phyloP scores from a whole-genome alignment of 2,888 invertebrate genomes.

The Panopea generosa region DNA sequence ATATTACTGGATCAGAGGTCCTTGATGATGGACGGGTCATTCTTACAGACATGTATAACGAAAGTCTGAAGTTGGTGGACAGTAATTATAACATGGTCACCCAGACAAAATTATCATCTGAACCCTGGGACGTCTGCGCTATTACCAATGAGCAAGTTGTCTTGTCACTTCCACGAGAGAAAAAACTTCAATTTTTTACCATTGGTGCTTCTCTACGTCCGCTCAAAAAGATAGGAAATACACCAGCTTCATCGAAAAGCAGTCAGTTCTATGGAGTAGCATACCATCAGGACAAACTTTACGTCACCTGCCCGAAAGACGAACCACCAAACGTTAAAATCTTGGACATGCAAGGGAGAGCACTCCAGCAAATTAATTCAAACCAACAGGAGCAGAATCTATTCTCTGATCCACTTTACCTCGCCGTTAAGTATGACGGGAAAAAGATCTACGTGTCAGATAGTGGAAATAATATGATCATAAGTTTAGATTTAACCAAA shows the following conservation, averaged over 20 bases:
- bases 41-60: conserved; percentile 56
- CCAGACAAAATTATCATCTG: conserved; percentile 54
- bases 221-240: conserved; percentile 44
- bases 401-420: conserved; percentile 54
- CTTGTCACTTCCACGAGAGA: conserved; percentile 50
- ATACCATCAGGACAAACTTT: conserved; percentile 35
- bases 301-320: conserved; percentile 60
- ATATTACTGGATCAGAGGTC: conserved; percentile 48
- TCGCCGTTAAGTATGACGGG: conserved; percentile 42
- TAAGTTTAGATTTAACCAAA: conserved; percentile 30
- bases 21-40: conserved; percentile 50
- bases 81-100: conserved; percentile 42
- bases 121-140: conserved; percentile 58
- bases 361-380: conserved; percentile 31
- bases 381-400: conserved; percentile 39
- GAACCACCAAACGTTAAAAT: conserved; percentile 54
- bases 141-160: conserved; percentile 43
- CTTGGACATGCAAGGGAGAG: conserved; percentile 52
- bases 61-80: conserved; percentile 51
- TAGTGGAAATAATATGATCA: conserved; percentile 54
- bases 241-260: conserved; percentile 9
- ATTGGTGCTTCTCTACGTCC: conserved; percentile 44
- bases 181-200: conserved; percentile 58
- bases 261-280: conserved; percentile 59
- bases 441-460: conserved; percentile 53